Evolutionary conservation across 2,888 invertebrate genomes (phyloP), one percentile per base, ranked within the genome.

Genomic region (Microplitis deprimator): DNA sequence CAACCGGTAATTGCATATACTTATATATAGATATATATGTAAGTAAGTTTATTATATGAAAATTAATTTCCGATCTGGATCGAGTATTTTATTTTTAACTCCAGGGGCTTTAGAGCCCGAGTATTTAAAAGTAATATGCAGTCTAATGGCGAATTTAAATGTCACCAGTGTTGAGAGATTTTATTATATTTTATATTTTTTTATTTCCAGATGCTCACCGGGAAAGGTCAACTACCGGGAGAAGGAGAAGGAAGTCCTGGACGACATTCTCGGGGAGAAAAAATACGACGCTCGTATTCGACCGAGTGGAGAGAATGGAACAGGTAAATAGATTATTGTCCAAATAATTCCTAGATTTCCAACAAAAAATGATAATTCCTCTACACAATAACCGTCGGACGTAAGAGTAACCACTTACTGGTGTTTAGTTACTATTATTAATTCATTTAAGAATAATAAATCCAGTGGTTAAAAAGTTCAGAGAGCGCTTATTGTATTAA

Each of bases 221-320:
- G 93, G 92, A 88, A 95, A 95, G 92, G 94, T 95, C 90, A 97
- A 97, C 93, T 97, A 96, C 92, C 93, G 97, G 86, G 96, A 96
- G 92, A 96, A 96, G 91, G 97, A 97, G 92, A 97, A 97, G 91
- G 95, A 96, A 91, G 96, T 97, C 87, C 92, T 97, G 91, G 97
- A 97, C 91, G 95, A 95, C 91, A 97, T 97, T 91, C 93, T 97
- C 88, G 97, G 97, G 82, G 95, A 95, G 81, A 96, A 96, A 83
- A 93, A 95, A 84, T 97, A 97, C 93, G 97, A 97, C 91, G 96
- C 97, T 82, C 93, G 97, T 88, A 97, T 97, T 90, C 92, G 97
- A 89, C 97, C 97, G 75, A 96, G 96, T 76, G 97, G 97, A 85
- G 94, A 96, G 91, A 97, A 97, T 91, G 97, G 96, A 90, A 97